Conservation (phyloP, 2,797 vertebrate genomes). For the Gymnoscopelus braueri region DNA sequence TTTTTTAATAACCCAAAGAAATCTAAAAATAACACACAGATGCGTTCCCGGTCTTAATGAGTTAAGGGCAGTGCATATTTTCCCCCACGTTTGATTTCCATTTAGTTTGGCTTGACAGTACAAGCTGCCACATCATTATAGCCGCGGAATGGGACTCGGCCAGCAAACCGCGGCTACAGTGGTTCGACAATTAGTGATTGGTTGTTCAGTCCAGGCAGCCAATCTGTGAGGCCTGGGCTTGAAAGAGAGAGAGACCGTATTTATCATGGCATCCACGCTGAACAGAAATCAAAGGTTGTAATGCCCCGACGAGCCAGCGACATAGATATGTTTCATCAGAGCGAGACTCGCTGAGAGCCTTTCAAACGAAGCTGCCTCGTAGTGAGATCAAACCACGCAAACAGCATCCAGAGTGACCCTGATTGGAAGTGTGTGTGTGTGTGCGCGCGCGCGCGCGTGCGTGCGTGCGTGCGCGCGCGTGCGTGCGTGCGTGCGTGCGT, state of each 20-base stretch:
- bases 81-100: slow-evolving; percentile 34
- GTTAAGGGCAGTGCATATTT: slow-evolving; percentile 17
- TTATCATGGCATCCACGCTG: slow-evolving; percentile 29
- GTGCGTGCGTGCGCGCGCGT: too few relatives aligned
- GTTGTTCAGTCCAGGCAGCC: slow-evolving; percentile 26
- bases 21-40: too few relatives aligned
- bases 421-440: not conserved
- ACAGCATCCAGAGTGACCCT: not conserved
- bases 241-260: not conserved
- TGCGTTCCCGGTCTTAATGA: too few relatives aligned
- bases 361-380: not conserved
- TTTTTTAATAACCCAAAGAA: too few relatives aligned
- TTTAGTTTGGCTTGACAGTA: slow-evolving; percentile 30
- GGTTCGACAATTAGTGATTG: too few relatives aligned
- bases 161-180: too few relatives aligned
- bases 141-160: not conserved
- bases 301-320: slow-evolving; percentile 23
- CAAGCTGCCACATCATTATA: slow-evolving; percentile 26
- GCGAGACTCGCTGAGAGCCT: not conserved
- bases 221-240: slow-evolving; percentile 9
- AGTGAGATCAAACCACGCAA: too few relatives aligned
- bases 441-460: too few relatives aligned
- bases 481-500: too few relatives aligned
- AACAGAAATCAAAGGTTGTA: not conserved
- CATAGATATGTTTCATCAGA: not conserved